Percentiles rank a stretch among this genome's conserved stretches.
Evolutionary conservation across 1,140 invertebrate genomes (phyloP).

Genomic region (Lanistes nyassanus): DNA sequence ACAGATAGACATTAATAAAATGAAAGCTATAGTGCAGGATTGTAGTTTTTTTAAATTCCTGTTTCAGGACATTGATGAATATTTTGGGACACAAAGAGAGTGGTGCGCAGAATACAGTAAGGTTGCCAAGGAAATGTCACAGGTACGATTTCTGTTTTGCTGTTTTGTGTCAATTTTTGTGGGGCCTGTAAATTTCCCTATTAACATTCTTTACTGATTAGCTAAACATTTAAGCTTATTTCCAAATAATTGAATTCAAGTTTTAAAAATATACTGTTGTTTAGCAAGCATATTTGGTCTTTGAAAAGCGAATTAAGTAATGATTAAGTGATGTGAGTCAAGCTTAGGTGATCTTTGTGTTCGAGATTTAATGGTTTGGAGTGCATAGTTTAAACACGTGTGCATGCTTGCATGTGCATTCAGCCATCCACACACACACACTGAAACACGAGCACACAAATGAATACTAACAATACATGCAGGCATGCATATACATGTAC

Average conservation of each 20-base stretch:
- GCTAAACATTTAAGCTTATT: too few species aligned
- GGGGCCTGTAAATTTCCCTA: too few species aligned
- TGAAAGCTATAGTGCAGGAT: background rate
- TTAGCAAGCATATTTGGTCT: background rate
- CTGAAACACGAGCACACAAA: background rate
- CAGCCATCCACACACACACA: background rate
- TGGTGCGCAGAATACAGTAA: constrained; percentile 61
- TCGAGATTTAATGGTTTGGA: background rate
- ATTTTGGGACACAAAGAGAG: constrained; percentile 67
- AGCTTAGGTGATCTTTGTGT: background rate
- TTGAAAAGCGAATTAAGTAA: background rate
- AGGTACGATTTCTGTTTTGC: constrained; percentile 46
- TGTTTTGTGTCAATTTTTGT: too few species aligned
- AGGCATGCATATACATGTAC: background rate
- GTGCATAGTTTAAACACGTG: background rate
- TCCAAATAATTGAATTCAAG: background rate
- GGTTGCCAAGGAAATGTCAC: constrained; percentile 58
- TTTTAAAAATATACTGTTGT: background rate
- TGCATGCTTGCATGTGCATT: background rate
- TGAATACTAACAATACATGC: background rate
- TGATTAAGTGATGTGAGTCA: background rate
- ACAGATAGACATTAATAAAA: background rate
- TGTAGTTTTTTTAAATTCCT: constrained; percentile 21
- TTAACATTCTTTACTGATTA: background rate
- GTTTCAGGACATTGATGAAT: constrained; percentile 68